Evolutionary conservation across 2,797 vertebrate species (phyloP).

Genomic region (Pelodytes ibericus): DNA sequence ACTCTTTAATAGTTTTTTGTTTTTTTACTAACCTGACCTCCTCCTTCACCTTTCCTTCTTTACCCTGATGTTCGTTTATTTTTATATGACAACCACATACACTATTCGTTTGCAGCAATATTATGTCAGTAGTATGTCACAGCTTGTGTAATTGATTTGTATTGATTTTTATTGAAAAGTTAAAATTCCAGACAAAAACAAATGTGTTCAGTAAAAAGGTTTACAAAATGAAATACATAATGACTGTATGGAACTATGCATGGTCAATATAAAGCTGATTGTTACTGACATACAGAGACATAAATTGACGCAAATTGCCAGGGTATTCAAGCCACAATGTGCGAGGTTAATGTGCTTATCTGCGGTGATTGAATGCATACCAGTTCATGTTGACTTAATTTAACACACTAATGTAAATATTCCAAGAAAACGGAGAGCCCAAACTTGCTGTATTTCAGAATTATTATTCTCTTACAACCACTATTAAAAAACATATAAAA

Average conservation of each 20-base stretch:
- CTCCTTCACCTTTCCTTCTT: too few species aligned
- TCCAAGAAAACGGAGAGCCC: not conserved
- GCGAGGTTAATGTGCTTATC: not conserved
- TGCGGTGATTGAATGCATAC: not conserved
- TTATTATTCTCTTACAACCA: not conserved
- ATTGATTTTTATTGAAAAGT: too few species aligned
- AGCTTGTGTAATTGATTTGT: too few species aligned
- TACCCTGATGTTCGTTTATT: too few species aligned
- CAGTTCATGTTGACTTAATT: not conserved
- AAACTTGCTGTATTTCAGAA: not conserved
- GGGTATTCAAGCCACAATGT: not conserved
- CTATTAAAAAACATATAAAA: not conserved
- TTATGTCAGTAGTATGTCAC: too few species aligned
- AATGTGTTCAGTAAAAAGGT: too few species aligned
- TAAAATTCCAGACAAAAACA: too few species aligned
- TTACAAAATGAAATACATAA: not conserved
- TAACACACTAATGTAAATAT: not conserved
- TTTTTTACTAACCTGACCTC: too few species aligned
- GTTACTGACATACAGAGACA: not conserved
- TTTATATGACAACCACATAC: too few species aligned
- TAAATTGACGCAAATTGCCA: not conserved
- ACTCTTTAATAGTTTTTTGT: too few species aligned
- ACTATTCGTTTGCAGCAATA: too few species aligned
- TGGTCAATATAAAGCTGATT: not conserved
- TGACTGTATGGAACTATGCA: not conserved